Evolutionary conservation across 2,797 vertebrate genomes (phyloP).

Genomic region (Halcyon leucocephala): DNA sequence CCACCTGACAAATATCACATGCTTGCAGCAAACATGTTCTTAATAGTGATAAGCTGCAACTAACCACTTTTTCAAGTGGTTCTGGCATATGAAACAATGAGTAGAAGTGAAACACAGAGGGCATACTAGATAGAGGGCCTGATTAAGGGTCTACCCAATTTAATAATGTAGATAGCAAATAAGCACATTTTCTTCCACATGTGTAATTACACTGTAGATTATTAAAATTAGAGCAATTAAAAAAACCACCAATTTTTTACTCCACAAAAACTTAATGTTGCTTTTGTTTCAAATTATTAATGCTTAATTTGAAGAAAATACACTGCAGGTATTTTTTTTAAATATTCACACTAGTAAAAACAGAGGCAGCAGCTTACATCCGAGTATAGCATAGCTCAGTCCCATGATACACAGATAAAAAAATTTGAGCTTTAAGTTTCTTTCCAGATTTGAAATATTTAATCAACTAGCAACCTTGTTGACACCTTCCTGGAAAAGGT

Average conservation of each 20-base stretch:
- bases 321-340: not conserved
- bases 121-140: not conserved
- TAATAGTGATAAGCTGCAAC: not conserved
- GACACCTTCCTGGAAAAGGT: not conserved
- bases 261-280: not conserved
- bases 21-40: not conserved
- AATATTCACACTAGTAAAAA: not conserved
- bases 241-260: not conserved
- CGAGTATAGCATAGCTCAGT: not conserved
- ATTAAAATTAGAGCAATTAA: not conserved
- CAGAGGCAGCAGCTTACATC: not conserved
- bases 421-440: not conserved
- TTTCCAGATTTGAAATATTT: not conserved
- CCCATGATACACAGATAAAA: not conserved
- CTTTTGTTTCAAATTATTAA: not conserved
- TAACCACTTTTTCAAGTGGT: not conserved
- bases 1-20: conserved; percentile 19
- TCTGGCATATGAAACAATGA: not conserved
- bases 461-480: not conserved
- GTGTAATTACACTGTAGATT: not conserved
- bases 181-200: not conserved
- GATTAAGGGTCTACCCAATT: not conserved
- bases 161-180: not conserved
- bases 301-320: not conserved
- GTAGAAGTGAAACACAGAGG: not conserved